Percentiles rank a stretch among this genome's conserved stretches.
These are phyloP conservation scores for Helicoverpa armigera DNA, from an alignment of 1,140 invertebrate genomes.

Conservation along the genomic window DNA sequence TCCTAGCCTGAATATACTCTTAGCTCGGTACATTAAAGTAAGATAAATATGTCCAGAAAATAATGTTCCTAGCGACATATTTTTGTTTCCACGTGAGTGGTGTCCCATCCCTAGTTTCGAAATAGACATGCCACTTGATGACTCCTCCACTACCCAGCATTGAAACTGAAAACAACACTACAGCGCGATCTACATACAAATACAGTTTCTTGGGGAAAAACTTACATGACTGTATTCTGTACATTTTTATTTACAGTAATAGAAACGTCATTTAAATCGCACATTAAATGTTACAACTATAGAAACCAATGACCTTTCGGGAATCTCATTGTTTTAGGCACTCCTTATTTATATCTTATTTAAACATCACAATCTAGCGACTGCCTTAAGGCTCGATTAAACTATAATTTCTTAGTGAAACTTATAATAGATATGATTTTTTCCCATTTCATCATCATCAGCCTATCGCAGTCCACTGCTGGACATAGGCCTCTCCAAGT, in stretches of 20 bases:
- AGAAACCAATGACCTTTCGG: neutral
- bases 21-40: neutral
- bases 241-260: neutral
- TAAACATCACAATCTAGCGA: neutral
- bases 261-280: too few species aligned
- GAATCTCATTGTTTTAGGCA: neutral
- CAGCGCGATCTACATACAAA: slow-evolving; percentile 18
- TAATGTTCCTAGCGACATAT: neutral
- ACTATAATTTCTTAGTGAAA: neutral
- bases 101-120: slow-evolving; percentile 59
- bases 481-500: too few species aligned
- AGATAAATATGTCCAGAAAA: neutral
- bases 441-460: too few species aligned
- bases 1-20: too few species aligned
- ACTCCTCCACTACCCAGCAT: slow-evolving; percentile 61
- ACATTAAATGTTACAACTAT: too few species aligned
- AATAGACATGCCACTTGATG: slow-evolving; percentile 77
- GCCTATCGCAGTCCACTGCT: too few species aligned
- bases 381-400: neutral
- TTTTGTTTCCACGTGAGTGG: slow-evolving; percentile 30
- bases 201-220: slow-evolving; percentile 11
- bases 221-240: neutral
- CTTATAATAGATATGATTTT: too few species aligned
- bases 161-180: slow-evolving; percentile 56
- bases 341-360: neutral